Evolutionary conservation across 2,113 vertebrate genomes (phyloP).

Genomic region (Chloropsis cyanopogon): DNA sequence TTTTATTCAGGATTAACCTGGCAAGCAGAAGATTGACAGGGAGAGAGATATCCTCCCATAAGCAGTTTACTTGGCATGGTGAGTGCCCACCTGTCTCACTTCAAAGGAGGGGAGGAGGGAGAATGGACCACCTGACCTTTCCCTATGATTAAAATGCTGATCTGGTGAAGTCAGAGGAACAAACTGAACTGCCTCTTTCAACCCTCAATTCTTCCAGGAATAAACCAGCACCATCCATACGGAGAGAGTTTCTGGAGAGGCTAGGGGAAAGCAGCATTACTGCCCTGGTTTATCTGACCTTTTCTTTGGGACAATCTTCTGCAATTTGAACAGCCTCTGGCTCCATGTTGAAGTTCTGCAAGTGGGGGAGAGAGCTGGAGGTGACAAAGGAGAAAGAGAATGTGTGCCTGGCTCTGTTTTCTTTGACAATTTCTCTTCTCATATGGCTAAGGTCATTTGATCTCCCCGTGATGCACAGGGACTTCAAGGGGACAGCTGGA

Average conservation of each 20-base stretch:
- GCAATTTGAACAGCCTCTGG: not conserved
- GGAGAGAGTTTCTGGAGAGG: not conserved
- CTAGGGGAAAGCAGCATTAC: not conserved
- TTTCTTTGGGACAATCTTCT: not conserved
- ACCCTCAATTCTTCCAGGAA: constrained; percentile 9
- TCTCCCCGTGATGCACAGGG: not conserved
- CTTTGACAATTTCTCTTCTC: not conserved
- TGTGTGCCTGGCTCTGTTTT: not conserved
- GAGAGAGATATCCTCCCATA: not conserved
- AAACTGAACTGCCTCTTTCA: not conserved
- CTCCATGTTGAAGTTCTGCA: not conserved
- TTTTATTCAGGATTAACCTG: constrained; percentile 10
- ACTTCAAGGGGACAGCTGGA: constrained; percentile 46
- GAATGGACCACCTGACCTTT: constrained; percentile 20
- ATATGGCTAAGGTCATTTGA: not conserved
- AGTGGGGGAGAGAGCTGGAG: not conserved
- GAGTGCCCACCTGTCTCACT: constrained; percentile 33
- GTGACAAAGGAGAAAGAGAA: not conserved
- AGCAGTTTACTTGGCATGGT: constrained; percentile 23
- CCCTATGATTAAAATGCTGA: constrained; percentile 31
- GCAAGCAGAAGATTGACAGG: not conserved
- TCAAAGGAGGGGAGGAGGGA: constrained; percentile 26
- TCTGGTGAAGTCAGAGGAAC: constrained; percentile 39
- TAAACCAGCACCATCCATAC: not conserved
- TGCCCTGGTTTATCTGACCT: not conserved